Base-by-base conservation (phyloP, 2,113 vertebrate genomes). In the Gavia stellata region DNA sequence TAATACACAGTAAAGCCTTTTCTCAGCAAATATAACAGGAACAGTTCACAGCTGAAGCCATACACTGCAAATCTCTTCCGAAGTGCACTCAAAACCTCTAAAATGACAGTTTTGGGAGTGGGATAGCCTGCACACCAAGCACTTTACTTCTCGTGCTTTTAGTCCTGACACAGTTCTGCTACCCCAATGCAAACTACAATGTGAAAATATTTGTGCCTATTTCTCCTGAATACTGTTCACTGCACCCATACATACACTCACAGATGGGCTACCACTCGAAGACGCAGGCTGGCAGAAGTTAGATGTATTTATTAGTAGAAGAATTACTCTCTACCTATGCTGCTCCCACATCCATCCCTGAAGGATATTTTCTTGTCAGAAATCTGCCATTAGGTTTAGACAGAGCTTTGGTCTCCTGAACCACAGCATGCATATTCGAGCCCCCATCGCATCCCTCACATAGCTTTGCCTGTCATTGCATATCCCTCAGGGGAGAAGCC, bases 391-490 rank as follows among this genome's bases (percentile, higher is more conserved):
- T 40, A 38, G 5, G 14, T 74, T 75, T 40, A 72, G 33, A 15
- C 49, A 52, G 53, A 49, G 18, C 40, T 86, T 38, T 70, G 33
- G 17, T 50, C 47, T 89, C 36, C 47, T 45, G 21, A 61, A 55
- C 21, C 38, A 45, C n/a, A 44, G 23, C 14, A 66, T 7, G 21
- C 25, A 52, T 24, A 40, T 56, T 71, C 23, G 58, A 82, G 45
- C 14, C 28, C 18, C 21, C 0, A 2, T 10, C 4, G 0, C 8
- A 58, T 28, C 36, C 17, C 38, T 70, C 4, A 1, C 2, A 1
- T 34, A 8, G 7, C 36, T 81, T 70, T 82, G 17, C 26, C 66
- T 90, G 23, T 49, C 58, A 79, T 25, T 12, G 17, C 17, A 33
- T 4, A 47, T 9, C 5, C 18, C 24, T 14, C 17, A 50, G 20